phyloP scores from a whole-genome alignment of 1,140 invertebrate species.

The Cephus cinctus region DNA sequence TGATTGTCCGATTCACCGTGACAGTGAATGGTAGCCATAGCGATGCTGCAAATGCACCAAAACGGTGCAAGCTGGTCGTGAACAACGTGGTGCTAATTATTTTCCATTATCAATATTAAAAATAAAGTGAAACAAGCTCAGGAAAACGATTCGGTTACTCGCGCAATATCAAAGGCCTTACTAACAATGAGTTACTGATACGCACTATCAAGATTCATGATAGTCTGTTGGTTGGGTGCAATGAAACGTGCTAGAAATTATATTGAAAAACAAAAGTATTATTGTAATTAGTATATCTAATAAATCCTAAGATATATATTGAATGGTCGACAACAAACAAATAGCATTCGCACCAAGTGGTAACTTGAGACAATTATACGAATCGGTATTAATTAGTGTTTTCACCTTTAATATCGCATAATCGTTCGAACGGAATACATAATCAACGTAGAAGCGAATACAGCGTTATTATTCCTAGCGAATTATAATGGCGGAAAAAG shows the following conservation, averaged over 20 bases:
- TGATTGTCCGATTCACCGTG: conserved; percentile 19
- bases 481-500: conserved; percentile 17
- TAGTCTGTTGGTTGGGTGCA: conserved; percentile 17
- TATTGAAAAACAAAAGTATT: conserved; percentile 47
- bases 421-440: conserved; percentile 24
- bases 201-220: neutral
- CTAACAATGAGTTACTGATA: neutral
- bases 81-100: conserved; percentile 28
- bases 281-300: conserved; percentile 30
- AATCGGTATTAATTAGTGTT: conserved; percentile 15
- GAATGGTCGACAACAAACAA: conserved; percentile 28
- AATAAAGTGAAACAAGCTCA: neutral
- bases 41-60: conserved; percentile 21
- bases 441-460: conserved; percentile 27
- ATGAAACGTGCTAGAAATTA: conserved; percentile 21
- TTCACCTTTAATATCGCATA: conserved; percentile 16
- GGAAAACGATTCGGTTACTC: neutral
- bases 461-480: conserved; percentile 16
- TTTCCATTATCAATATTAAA: neutral
- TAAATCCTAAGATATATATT: conserved; percentile 21
- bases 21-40: conserved; percentile 27
- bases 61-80: conserved; percentile 17
- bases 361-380: conserved; percentile 23
- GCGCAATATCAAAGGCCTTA: neutral
- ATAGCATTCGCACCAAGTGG: conserved; percentile 25